Evolutionary conservation across 2,797 vertebrate species (phyloP).

Genomic region (Labroides dimidiatus): DNA sequence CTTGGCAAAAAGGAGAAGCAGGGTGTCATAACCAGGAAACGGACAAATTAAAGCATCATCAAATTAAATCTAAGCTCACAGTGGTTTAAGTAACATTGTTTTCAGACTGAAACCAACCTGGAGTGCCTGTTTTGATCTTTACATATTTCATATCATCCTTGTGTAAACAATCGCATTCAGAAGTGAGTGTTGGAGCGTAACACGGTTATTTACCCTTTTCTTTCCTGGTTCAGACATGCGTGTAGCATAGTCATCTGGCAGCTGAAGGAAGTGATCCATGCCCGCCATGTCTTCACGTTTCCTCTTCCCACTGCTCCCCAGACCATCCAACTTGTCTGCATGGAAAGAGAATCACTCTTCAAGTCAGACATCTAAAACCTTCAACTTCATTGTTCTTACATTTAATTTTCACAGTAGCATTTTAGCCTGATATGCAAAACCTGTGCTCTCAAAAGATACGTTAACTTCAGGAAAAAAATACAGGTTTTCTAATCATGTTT

Average conservation of each 20-base stretch:
- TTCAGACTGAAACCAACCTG: background rate
- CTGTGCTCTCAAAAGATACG: background rate
- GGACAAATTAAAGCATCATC: background rate
- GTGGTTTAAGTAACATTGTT: background rate
- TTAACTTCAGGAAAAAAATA: no score
- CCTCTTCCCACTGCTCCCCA: constrained; percentile 92
- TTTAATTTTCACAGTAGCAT: no score
- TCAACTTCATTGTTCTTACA: background rate
- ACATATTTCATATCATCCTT: background rate
- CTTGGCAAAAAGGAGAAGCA: constrained; percentile 72
- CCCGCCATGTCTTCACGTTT: constrained; percentile 92
- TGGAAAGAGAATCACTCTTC: constrained; percentile 52
- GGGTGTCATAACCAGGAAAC: constrained; percentile 30
- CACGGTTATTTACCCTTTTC: constrained; percentile 90
- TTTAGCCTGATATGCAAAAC: background rate
- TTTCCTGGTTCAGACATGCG: constrained; percentile 97
- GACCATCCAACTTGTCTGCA: constrained; percentile 97
- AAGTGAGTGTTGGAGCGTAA: background rate
- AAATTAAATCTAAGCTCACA: background rate
- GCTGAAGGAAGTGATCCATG: constrained; percentile 97
- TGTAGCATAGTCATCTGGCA: constrained; percentile 97
- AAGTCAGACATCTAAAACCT: constrained; percentile 10
- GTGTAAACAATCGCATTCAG: background rate
- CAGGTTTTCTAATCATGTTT: no score
- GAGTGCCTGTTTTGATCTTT: background rate